Conservation (phyloP, 1,140 invertebrate species). For the Papilio dardanus region DNA sequence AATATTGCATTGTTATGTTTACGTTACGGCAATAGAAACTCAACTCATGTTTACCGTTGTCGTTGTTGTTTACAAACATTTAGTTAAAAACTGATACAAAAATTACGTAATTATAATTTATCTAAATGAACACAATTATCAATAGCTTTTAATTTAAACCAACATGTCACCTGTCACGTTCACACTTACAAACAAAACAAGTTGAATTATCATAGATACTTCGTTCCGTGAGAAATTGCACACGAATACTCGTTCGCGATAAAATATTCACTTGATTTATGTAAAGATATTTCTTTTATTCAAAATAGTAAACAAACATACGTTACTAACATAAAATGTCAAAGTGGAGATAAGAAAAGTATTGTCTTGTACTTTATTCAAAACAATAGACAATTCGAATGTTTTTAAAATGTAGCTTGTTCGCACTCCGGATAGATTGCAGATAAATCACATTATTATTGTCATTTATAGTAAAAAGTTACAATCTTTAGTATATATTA, state of each 20-base stretch:
- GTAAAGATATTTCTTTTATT: constrained; percentile 16
- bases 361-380: not conserved
- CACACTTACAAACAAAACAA: constrained; percentile 11
- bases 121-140: not conserved
- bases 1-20: too few relatives aligned
- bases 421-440: not conserved
- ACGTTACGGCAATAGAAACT: too few relatives aligned
- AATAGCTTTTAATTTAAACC: not conserved
- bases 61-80: too few relatives aligned
- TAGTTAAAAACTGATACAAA: too few relatives aligned
- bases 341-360: not conserved
- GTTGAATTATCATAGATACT: constrained; percentile 12
- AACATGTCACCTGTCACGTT: not conserved
- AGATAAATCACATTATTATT: not conserved
- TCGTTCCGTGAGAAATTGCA: constrained; percentile 9
- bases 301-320: constrained; percentile 1
- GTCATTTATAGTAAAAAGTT: not conserved
- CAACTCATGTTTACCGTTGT: too few relatives aligned
- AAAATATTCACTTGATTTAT: not conserved
- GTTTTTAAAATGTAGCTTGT: not conserved
- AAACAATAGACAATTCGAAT: constrained; percentile 4
- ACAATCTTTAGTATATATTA: not conserved
- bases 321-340: constrained; percentile 15
- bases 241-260: not conserved
- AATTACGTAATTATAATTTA: not conserved